phyloP scores from a whole-genome alignment of 2,113 vertebrate species.

The Oceanites oceanicus region DNA sequence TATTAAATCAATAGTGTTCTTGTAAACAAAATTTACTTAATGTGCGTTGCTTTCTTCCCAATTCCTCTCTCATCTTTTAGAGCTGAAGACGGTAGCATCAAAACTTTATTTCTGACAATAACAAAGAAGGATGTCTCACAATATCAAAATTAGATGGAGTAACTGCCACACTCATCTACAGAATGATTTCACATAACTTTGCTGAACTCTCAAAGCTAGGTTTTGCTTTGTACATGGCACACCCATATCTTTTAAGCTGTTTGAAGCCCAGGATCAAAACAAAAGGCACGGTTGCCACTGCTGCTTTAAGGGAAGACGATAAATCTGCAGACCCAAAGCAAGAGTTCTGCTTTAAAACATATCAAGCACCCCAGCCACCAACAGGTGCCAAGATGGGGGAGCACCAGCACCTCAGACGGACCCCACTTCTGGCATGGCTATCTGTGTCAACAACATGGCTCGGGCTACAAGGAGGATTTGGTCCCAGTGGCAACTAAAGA shows the following conservation, averaged over 20 bases:
- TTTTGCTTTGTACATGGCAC: not conserved
- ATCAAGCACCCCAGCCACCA: not conserved
- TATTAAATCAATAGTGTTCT: not conserved
- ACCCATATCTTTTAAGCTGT: rapidly evolving
- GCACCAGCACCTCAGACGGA: not conserved
- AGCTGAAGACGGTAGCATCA: not conserved
- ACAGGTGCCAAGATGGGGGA: not conserved
- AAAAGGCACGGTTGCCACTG: not conserved
- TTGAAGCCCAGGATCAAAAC: not conserved
- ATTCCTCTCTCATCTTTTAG: not conserved
- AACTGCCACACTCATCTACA: not conserved
- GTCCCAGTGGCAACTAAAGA: not conserved
- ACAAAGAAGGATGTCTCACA: not conserved
- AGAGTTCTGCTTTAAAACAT: not conserved
- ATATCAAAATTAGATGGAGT: not conserved
- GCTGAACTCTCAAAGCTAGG: not conserved
- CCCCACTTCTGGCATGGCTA: not conserved
- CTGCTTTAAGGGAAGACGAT: not conserved
- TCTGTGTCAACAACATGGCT: not conserved
- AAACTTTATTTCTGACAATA: not conserved
- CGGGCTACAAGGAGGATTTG: not conserved
- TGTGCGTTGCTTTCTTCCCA: not conserved
- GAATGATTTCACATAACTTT: not conserved
- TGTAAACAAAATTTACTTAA: not conserved
- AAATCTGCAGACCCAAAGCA: not conserved